Percentiles rank a stretch among this genome's conserved stretches.
Conservation (phyloP, 1,140 invertebrate genomes). For the Goniozus legneri region DNA sequence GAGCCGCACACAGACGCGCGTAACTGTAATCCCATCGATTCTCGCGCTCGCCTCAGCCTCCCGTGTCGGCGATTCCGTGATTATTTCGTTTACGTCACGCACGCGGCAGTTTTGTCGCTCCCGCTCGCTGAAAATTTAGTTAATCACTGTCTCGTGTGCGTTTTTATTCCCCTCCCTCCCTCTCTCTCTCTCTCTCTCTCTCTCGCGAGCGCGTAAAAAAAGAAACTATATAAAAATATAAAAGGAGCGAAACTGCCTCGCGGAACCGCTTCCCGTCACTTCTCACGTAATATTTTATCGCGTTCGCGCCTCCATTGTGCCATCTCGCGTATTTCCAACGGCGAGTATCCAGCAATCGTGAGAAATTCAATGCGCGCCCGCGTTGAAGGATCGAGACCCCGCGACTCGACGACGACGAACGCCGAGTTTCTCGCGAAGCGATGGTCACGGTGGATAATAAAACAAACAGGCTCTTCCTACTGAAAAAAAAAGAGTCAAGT, state of each 20-base stretch:
- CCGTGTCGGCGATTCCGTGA: too few relatives aligned
- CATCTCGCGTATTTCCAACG: slow-evolving; percentile 13
- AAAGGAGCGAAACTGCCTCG: too few relatives aligned
- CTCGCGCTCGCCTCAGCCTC: too few relatives aligned
- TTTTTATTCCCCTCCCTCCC: too few relatives aligned
- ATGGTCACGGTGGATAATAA: slow-evolving; percentile 28
- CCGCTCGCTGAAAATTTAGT: too few relatives aligned
- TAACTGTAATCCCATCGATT: slow-evolving; percentile 13
- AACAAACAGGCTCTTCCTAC: slow-evolving; percentile 16
- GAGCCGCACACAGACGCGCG: slow-evolving; percentile 7
- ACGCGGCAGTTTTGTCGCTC: too few relatives aligned
- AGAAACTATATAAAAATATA: not conserved
- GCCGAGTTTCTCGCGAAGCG: slow-evolving; percentile 15
- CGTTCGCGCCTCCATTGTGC: slow-evolving; percentile 16
- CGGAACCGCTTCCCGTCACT: too few relatives aligned
- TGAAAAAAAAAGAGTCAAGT: slow-evolving; percentile 7
- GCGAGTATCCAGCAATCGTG: slow-evolving; percentile 25
- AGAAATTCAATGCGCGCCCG: slow-evolving; percentile 21
- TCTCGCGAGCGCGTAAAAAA: too few relatives aligned
- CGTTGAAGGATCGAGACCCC: too few relatives aligned
- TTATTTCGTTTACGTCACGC: too few relatives aligned
- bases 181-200: too few relatives aligned
- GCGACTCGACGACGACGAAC: slow-evolving; percentile 7
- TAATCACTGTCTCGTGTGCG: too few relatives aligned
- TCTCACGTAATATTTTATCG: slow-evolving; percentile 18